A percentile compares a stretch with the other conserved stretches of the same genome.
Conservation (phyloP, 2,113 vertebrate species). For the Malaclemys terrapin region DNA sequence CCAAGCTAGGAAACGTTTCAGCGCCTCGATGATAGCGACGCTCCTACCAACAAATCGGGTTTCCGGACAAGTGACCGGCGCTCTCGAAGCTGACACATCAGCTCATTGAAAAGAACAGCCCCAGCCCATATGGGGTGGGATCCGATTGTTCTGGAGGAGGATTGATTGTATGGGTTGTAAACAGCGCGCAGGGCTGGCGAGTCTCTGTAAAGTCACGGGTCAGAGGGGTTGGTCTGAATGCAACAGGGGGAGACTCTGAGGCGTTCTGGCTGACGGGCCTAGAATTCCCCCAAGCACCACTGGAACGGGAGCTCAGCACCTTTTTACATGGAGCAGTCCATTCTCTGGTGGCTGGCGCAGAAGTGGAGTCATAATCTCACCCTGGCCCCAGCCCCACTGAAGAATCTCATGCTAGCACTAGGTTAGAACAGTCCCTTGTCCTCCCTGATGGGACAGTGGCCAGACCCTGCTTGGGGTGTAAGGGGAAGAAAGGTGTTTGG, state of each 20-base stretch:
- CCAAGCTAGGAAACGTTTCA: neutral
- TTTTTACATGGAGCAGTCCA: neutral
- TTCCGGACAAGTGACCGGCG: neutral
- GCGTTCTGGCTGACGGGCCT: neutral
- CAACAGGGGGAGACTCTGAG: neutral
- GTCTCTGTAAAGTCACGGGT: neutral
- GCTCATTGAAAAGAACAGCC: neutral
- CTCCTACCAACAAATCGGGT: neutral
- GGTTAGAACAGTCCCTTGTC: neutral
- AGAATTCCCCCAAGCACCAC: neutral
- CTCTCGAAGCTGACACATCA: neutral
- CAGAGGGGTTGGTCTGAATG: neutral
- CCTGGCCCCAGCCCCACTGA: neutral
- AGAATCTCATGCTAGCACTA: neutral
- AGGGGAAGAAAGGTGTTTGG: neutral
- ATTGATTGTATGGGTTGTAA: neutral
- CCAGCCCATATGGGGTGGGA: neutral
- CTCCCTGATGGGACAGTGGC: neutral
- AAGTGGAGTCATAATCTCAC: neutral
- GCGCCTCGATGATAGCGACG: accelerated
- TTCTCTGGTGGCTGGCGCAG: neutral
- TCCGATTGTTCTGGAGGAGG: neutral
- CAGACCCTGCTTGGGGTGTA: neutral
- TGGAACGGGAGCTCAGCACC: neutral
- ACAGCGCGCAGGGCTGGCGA: neutral